These are phyloP conservation scores for Leptosomus discolor DNA, from an alignment of 2,113 vertebrate species.

Conservation along the genomic window DNA sequence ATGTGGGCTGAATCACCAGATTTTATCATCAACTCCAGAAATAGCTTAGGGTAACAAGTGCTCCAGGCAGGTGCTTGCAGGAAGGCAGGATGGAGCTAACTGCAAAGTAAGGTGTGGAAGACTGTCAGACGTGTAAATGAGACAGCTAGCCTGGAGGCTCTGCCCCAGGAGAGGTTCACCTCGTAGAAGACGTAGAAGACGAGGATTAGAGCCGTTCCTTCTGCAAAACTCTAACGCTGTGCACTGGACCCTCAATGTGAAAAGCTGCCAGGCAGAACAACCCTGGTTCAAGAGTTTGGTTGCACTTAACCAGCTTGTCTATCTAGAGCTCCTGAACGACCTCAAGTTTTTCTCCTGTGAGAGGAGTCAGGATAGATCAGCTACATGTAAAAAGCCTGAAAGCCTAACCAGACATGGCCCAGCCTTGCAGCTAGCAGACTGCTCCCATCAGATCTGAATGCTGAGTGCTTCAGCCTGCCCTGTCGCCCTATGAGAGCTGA, in stretches of 20 bases:
- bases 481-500: accelerated
- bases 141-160: too few relatives aligned
- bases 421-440: neutral
- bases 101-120: neutral
- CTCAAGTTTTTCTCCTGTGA: neutral
- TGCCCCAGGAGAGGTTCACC: neutral
- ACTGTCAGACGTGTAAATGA: neutral
- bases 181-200: accelerated
- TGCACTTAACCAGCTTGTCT: neutral
- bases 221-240: neutral
- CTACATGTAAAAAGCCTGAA: neutral
- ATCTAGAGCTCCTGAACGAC: neutral
- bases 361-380: neutral
- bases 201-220: neutral
- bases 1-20: accelerated
- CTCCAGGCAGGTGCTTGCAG: neutral
- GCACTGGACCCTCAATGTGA: neutral
- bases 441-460: neutral
- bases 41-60: neutral
- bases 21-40: neutral
- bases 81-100: neutral
- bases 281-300: neutral
- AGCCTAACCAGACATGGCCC: neutral
- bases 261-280: neutral
- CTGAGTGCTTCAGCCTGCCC: neutral